Evolutionary conservation across 2,888 invertebrate species (phyloP), one percentile per base, ranked within the genome.

Genomic region (Drosophila acutilabella): DNA sequence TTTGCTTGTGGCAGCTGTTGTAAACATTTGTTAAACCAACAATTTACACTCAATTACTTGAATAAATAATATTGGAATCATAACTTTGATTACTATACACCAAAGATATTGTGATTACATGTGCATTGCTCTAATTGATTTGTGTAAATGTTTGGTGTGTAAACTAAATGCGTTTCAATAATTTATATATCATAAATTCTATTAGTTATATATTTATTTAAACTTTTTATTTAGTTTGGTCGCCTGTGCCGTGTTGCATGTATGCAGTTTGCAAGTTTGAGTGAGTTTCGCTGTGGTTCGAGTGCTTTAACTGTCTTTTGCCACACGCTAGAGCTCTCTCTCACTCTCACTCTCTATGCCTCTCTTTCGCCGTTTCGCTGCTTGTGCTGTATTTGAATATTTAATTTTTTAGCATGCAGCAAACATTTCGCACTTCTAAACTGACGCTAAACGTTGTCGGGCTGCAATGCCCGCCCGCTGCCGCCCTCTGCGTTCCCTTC

Each of bases 321-420:
- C 13, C 36, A 33, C 18, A 18, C 50, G 23, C 58, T 40, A 26
- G 2, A 65, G 30, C 23, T 47, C 13, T 47, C 45, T 42, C 54
- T 18, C 42, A 56, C 42, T 16, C 0, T 11, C 18, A n/a, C 33
- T 18, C 6, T n/a, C n/a, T n/a, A 13, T 13, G 36, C 13, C n/a
- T 30, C 7, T 36, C 14, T 20, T 0, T 11, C 44, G 38, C n/a
- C 20, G 13, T 41, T 20, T 40, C 33, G 1, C 54, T 33, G 36
- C 38, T 14, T n/a, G 38, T 52, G 60, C 68, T 62, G 54, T 80
- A 88, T 83, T 83, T 83, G 83, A 88, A 83, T 83, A 88, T 88
- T 88, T 88, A 83, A 88, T 83, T 83, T 82, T 86, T 74, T 82
- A 78, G 82, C 80, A 70, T 80, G 88, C 78, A 74, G 83, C 77